Evolutionary conservation across 2,797 vertebrate genomes (phyloP).

Genomic region (Eulemur albifrons): DNA sequence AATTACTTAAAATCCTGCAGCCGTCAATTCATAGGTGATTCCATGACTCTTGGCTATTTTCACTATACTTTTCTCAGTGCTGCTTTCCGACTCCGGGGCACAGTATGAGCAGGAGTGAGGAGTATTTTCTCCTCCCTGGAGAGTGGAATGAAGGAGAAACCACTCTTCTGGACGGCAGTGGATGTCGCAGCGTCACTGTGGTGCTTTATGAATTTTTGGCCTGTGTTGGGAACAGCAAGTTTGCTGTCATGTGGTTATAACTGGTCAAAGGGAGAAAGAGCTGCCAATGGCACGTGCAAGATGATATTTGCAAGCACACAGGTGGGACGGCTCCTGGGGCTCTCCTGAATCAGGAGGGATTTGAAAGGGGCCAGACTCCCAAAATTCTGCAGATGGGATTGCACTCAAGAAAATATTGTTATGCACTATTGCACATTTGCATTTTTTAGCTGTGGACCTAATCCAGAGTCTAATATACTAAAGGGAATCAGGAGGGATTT

Average conservation of each 20-base stretch:
- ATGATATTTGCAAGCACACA: background rate
- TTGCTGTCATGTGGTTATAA: background rate
- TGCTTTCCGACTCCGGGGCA: background rate
- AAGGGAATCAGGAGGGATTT: background rate
- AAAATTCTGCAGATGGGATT: background rate
- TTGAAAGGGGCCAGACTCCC: background rate
- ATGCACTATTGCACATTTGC: background rate
- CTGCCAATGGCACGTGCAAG: background rate
- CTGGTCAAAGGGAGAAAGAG: background rate
- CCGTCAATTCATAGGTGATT: background rate
- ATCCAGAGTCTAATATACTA: background rate
- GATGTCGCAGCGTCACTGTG: too few relatives aligned
- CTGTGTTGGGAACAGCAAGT: background rate
- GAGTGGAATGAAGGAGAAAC: background rate
- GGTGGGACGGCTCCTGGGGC: background rate
- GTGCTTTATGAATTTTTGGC: background rate
- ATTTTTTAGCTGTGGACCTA: background rate
- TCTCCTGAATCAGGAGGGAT: background rate
- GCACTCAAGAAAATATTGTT: background rate
- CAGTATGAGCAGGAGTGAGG: background rate
- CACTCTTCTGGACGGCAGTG: background rate
- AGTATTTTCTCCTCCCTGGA: background rate
- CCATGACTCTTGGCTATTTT: background rate
- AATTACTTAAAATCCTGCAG: background rate
- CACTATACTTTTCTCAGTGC: background rate